Base-by-base conservation (phyloP, 2,113 vertebrate genomes). In the Poicephalus meyeri region DNA sequence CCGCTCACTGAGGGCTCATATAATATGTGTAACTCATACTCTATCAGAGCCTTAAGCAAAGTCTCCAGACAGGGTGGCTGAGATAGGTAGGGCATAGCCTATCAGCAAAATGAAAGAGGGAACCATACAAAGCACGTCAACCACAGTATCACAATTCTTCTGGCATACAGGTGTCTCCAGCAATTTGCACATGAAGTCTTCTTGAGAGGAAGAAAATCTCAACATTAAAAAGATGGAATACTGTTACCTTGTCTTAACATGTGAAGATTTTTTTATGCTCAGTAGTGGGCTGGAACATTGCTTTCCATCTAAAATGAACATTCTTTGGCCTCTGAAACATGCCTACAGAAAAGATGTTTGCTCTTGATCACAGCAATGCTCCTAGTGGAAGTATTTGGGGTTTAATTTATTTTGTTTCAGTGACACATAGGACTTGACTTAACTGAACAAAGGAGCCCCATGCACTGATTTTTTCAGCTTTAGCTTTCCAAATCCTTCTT, bases 21-120 rank as follows among this genome's bases (percentile, higher is more conserved):
- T 11, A 19, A 28, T 56, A 63, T 7, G 0, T 2, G 1, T 20
- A 26, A n/a, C 15, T 33, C 1, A 0, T 52, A 6, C 12, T 47
- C 44, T 74, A 4, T 50, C 55, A 86, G 39, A 73, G 33, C 55
- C 28, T 71, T 42, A 39, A 74, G 26, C 49, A 70, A 81, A 76
- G 33, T 50, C 29, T 91, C 46, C 80, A 55, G 55, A 47, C 28
- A 50, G 41, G 4, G 23, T 71, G 78, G 18, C 39, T 65, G 61
- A 63, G 29, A 21, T 24, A 42, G 20, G 39, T 31, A 87, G n/a
- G 81, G 46, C n/a, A 37, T 2, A 58, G 46, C 11, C 29, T 46
- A 1, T 26, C 25, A 61, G 9, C 9, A 29, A 89, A 61, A 47
- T 42, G 52, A 52, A 76, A 64, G 13, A 80, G 10, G 15, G 7